phyloP scores from a whole-genome alignment of 2,888 invertebrate genomes.

The Agrochola lychnidis region DNA sequence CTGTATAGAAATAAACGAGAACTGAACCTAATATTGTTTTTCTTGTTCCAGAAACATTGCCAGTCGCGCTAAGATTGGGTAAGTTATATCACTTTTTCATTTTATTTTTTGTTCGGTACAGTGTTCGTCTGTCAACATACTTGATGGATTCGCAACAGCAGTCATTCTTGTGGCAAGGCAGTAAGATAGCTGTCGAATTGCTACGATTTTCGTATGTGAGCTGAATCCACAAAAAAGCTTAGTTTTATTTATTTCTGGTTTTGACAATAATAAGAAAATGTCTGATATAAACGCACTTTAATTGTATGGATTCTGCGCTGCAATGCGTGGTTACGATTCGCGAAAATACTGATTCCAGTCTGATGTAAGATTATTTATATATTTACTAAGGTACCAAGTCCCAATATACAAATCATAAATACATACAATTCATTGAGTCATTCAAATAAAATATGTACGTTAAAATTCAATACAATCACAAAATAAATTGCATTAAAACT shows the following conservation, averaged over 20 bases:
- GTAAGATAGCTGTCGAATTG: background rate
- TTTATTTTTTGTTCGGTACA: background rate
- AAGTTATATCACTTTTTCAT: slow-evolving; percentile 22
- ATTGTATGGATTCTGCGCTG: background rate
- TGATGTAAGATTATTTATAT: background rate
- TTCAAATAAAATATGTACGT: no score
- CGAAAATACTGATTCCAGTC: background rate
- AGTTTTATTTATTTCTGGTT: background rate
- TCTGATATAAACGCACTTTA: background rate
- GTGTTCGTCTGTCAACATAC: background rate
- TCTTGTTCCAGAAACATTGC: slow-evolving; percentile 57
- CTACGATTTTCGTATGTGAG: background rate
- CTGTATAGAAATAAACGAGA: no score
- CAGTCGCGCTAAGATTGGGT: slow-evolving; percentile 52
- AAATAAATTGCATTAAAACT: no score
- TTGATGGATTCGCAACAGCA: slow-evolving; percentile 20
- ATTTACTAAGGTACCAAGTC: no score
- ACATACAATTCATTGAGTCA: no score
- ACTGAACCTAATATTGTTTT: background rate
- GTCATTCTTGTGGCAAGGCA: slow-evolving; percentile 4
- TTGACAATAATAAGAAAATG: background rate
- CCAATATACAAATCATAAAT: no score
- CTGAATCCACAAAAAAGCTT: background rate
- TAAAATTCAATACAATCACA: no score
- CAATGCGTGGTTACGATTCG: background rate